Conservation (phyloP, 2,797 vertebrate genomes). For the Spinus olivaceus region DNA sequence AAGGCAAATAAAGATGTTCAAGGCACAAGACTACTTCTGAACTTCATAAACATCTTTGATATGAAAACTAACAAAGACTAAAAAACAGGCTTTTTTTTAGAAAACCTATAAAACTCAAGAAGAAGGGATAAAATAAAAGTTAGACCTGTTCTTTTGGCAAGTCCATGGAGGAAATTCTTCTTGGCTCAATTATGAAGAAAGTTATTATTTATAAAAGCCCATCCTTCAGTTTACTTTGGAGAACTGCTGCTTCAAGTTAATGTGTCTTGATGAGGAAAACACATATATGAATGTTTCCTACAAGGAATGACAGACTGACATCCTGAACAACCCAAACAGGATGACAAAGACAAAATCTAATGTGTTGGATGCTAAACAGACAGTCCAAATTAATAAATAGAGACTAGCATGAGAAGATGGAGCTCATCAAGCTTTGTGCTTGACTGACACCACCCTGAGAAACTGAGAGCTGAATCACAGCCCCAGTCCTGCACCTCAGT, state of each 20-base stretch:
- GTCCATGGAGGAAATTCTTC: constrained; percentile 39
- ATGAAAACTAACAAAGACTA: not conserved
- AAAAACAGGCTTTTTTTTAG: not conserved
- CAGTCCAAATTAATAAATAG: not conserved
- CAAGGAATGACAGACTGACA: not conserved
- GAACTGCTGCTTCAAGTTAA: not conserved
- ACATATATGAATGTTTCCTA: not conserved
- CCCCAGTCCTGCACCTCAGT: not conserved
- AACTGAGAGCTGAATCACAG: not conserved
- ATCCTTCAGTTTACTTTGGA: constrained; percentile 13
- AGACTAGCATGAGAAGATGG: not conserved
- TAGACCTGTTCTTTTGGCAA: constrained; percentile 43
- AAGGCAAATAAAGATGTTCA: not conserved
- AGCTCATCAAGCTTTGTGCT: not conserved
- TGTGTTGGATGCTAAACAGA: not conserved
- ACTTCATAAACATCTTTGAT: not conserved
- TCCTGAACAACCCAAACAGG: constrained; percentile 24
- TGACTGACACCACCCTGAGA: not conserved
- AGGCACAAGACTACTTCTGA: not conserved
- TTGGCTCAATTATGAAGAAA: not conserved
- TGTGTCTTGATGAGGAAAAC: not conserved
- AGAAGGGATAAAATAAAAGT: not conserved
- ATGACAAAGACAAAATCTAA: not conserved
- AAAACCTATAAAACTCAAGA: not conserved
- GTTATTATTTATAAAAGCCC: constrained; percentile 7